These are phyloP conservation scores for Proisotoma minuta DNA, from an alignment of 2,888 invertebrate genomes.

Conservation along the genomic window DNA sequence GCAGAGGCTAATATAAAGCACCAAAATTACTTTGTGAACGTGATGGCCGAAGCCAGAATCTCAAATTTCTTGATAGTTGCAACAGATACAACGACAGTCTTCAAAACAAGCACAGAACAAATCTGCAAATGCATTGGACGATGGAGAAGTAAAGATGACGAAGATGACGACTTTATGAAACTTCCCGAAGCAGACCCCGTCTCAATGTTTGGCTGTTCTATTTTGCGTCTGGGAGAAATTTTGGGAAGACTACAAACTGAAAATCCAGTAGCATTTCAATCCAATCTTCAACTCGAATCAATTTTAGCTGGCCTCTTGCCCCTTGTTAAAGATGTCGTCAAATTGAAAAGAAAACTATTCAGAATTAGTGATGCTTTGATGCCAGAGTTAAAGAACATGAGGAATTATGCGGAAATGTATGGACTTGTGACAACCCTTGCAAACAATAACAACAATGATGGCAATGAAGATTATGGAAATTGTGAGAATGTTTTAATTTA, in stretches of 20 bases:
- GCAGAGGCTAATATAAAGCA: too few relatives aligned
- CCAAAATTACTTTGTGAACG: background rate
- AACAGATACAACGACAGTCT: conserved; percentile 7
- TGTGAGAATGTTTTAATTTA: conserved; percentile 1
- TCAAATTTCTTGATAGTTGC: conserved; percentile 11
- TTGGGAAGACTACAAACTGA: conserved; percentile 22
- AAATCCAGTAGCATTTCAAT: conserved; percentile 27
- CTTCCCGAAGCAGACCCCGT: background rate
- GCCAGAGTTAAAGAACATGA: background rate
- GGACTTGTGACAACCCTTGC: background rate
- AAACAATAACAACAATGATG: background rate
- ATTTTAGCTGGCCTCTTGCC: conserved; percentile 13
- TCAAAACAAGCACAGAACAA: conserved; percentile 12
- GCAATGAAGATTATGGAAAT: background rate
- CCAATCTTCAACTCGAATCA: conserved; percentile 15
- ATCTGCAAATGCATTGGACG: background rate
- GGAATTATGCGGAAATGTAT: background rate
- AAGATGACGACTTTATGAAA: background rate
- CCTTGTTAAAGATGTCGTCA: conserved; percentile 18
- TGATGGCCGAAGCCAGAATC: conserved; percentile 3
- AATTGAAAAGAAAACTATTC: conserved; percentile 22
- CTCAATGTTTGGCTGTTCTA: conserved; percentile 7
- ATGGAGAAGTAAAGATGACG: conserved; percentile 6
- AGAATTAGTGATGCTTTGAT: conserved; percentile 17
- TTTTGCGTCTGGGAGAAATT: conserved; percentile 16